Conservation (phyloP, 2,888 invertebrate species). For the Physocephala rufipes region DNA sequence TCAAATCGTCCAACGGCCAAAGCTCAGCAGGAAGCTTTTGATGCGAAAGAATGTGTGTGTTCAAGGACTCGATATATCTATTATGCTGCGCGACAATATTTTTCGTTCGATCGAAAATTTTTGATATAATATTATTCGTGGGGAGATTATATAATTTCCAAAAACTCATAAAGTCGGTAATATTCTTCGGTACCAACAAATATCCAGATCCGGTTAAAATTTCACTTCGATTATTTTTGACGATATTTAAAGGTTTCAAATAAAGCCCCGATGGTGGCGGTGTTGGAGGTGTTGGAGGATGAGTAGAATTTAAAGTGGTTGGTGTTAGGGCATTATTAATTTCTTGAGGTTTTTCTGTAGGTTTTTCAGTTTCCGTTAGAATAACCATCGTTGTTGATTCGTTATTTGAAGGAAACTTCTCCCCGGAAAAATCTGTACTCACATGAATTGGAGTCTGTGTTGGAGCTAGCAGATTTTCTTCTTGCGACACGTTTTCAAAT, state of each 20-base stretch:
- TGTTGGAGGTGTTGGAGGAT: no score
- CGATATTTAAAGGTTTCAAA: slow-evolving; percentile 27
- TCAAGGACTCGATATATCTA: background rate
- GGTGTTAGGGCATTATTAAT: background rate
- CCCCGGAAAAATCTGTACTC: background rate
- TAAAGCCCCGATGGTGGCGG: slow-evolving; percentile 14
- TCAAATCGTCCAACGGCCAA: background rate
- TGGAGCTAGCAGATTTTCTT: background rate
- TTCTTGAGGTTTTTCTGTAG: background rate
- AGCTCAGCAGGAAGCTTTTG: background rate
- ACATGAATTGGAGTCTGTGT: no score
- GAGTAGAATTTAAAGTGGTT: no score
- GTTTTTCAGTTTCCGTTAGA: no score
- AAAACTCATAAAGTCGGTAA: slow-evolving; percentile 10
- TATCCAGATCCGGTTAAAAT: slow-evolving; percentile 14
- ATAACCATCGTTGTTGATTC: background rate
- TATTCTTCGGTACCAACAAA: slow-evolving; percentile 23
- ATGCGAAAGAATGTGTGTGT: background rate
- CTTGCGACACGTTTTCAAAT: no score
- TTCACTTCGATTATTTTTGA: slow-evolving; percentile 24
- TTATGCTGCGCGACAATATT: no score
- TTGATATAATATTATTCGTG: slow-evolving; percentile 46
- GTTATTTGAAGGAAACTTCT: background rate
- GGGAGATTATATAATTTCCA: background rate
- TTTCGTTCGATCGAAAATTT: background rate